These are phyloP conservation scores for Ciconia nigra DNA, from an alignment of 2,797 vertebrate genomes.

Conservation along the genomic window DNA sequence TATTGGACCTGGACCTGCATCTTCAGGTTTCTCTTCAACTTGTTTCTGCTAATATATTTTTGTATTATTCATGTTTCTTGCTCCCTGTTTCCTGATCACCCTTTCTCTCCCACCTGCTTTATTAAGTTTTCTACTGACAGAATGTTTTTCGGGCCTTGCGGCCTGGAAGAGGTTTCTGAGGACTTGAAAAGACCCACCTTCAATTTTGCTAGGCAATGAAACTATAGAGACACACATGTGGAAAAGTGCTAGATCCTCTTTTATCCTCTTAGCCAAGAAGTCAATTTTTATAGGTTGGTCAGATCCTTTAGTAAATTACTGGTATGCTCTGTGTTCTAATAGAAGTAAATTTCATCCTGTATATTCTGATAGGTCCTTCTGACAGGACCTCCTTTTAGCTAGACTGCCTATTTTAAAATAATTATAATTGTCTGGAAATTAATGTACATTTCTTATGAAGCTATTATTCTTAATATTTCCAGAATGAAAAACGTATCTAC, in stretches of 20 bases:
- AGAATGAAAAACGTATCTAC: slow-evolving; percentile 2
- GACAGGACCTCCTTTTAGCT: background rate
- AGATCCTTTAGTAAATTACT: background rate
- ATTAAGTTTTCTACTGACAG: background rate
- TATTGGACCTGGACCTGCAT: background rate
- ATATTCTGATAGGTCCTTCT: background rate
- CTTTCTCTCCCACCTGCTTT: background rate
- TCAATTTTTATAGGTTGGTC: background rate
- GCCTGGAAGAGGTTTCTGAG: background rate
- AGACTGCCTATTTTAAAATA: background rate
- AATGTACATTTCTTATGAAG: background rate
- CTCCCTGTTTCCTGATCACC: background rate
- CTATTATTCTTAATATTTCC: background rate
- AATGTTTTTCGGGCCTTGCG: background rate
- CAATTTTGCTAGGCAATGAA: background rate
- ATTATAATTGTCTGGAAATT: background rate
- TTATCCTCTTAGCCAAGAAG: background rate
- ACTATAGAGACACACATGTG: background rate
- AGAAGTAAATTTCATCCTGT: background rate
- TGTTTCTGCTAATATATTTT: background rate
- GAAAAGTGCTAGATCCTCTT: background rate
- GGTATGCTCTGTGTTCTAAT: background rate
- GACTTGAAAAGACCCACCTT: background rate
- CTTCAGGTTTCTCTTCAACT: background rate
- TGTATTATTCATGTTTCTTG: background rate